Conservation (phyloP, 2,797 vertebrate genomes). For the Sebastes kiyomatsui region DNA sequence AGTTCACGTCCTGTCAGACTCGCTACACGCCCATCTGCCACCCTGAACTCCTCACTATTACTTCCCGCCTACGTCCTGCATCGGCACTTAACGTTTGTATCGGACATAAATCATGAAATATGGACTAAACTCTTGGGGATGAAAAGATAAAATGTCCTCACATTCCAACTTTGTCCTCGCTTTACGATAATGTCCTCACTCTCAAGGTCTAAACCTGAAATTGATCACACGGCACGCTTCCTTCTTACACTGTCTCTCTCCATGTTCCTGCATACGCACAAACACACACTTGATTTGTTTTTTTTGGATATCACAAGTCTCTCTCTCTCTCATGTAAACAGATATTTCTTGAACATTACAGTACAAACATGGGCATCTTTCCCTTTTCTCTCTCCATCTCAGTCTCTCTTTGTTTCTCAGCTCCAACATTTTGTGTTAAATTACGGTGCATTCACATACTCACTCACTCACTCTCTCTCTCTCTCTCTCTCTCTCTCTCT, state of each 20-base stretch:
- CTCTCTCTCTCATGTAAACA: background rate
- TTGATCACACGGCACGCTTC: background rate
- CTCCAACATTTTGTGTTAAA: slow-evolving; percentile 34
- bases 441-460: slow-evolving; percentile 1
- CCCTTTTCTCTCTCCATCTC: background rate
- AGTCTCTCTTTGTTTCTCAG: slow-evolving; percentile 18
- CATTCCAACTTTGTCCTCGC: background rate
- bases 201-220: background rate
- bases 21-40: background rate
- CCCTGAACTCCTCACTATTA: background rate
- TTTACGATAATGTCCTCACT: background rate
- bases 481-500: fast-evolving
- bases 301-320: background rate
- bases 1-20: background rate
- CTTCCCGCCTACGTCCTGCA: background rate
- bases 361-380: slow-evolving; percentile 47
- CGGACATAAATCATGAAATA: background rate
- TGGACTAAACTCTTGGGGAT: background rate
- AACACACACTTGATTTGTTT: background rate
- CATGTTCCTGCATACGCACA: background rate
- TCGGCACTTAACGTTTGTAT: background rate
- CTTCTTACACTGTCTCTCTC: background rate
- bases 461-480: background rate
- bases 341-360: slow-evolving; percentile 46
- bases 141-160: background rate